These are phyloP conservation scores for Drosophila ironensis DNA, from an alignment of 1,140 invertebrate species.

Conservation along the genomic window DNA sequence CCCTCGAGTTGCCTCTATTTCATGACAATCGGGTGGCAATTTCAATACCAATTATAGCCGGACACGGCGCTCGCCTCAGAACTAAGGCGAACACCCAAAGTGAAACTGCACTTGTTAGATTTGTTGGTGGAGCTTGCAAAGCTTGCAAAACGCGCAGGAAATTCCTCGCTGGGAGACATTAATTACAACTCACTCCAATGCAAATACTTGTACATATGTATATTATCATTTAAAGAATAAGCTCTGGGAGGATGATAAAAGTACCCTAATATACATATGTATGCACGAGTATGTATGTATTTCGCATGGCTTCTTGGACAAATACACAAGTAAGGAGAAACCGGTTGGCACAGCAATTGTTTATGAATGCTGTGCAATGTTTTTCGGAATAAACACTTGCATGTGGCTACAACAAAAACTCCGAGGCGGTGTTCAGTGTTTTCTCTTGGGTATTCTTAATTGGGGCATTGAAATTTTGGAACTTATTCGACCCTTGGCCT, in stretches of 20 bases:
- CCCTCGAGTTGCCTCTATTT: constrained; percentile 39
- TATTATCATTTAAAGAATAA: not conserved
- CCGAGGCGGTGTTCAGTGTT: constrained; percentile 3
- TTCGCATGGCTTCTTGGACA: not conserved
- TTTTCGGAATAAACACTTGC: constrained; percentile 34
- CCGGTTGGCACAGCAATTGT: constrained; percentile 41
- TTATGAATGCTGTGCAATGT: constrained; percentile 11
- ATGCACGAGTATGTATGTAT: not conserved
- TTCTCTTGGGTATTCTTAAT: constrained; percentile 20
- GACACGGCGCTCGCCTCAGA: constrained; percentile 12
- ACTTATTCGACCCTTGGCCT: constrained; percentile 6
- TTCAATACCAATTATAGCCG: constrained; percentile 57
- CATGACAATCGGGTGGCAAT: constrained; percentile 63
- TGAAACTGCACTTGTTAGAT: too few relatives aligned
- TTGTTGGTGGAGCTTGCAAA: too few relatives aligned
- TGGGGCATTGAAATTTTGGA: constrained; percentile 4
- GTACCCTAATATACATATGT: too few relatives aligned
- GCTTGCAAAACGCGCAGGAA: too few relatives aligned
- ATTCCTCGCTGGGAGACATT: not conserved
- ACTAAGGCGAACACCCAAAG: too few relatives aligned
- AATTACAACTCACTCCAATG: not conserved
- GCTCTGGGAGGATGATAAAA: not conserved
- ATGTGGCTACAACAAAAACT: constrained; percentile 20
- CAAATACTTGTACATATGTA: not conserved
- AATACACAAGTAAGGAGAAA: constrained; percentile 2